Conservation (phyloP, 2,113 vertebrate genomes). For the Tyrannus savana region DNA sequence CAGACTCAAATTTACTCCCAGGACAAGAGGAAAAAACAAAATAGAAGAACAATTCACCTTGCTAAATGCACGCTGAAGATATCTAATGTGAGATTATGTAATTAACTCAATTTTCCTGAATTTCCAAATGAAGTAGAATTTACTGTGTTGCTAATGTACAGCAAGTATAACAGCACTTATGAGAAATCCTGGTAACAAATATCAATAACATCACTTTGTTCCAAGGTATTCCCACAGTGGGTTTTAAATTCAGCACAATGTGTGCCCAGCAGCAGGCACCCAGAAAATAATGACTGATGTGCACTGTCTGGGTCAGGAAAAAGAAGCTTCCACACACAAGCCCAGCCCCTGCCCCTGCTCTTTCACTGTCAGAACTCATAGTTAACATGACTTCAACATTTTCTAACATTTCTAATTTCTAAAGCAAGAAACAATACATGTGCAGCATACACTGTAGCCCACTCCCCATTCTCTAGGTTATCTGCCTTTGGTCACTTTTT, state of each 20-base stretch:
- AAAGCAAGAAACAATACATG: too few species aligned
- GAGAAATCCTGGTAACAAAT: background rate
- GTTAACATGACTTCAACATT: too few species aligned
- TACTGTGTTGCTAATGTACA: background rate
- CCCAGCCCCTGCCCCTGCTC: too few species aligned
- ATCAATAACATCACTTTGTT: background rate
- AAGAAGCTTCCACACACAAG: too few species aligned
- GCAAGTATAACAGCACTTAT: background rate
- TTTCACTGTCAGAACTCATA: too few species aligned
- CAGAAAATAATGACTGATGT: too few species aligned
- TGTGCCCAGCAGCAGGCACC: too few species aligned
- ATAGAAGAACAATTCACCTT: background rate
- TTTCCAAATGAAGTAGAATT: background rate
- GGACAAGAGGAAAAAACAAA: background rate
- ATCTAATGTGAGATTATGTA: accelerated
- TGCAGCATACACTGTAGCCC: too few species aligned
- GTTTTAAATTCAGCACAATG: background rate
- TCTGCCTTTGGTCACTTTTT: too few species aligned
- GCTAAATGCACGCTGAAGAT: background rate
- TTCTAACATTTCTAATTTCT: too few species aligned
- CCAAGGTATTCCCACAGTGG: background rate
- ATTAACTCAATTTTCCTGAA: background rate
- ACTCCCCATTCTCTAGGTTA: too few species aligned
- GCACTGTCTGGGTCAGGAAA: too few species aligned
- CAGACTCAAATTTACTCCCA: background rate